phyloP scores from a whole-genome alignment of 2,113 vertebrate genomes.

The Leptobrachium ailaonicum region DNA sequence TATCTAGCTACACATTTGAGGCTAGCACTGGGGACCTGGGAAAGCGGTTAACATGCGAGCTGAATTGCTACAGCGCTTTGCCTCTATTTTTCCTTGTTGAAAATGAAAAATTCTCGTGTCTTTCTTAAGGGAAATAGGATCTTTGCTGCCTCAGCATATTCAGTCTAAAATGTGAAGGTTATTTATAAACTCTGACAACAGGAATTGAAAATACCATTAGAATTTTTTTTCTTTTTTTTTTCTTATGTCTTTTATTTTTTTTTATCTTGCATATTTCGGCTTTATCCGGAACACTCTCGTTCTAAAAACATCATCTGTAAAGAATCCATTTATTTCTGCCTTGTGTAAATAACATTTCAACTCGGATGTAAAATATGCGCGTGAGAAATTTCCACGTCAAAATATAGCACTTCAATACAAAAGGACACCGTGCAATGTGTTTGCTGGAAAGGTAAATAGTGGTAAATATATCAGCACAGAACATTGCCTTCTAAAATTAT shows the following conservation, averaged over 20 bases:
- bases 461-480: background rate
- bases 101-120: slow-evolving; percentile 42
- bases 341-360: slow-evolving; percentile 10
- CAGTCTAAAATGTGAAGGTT: slow-evolving; percentile 39
- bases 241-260: background rate
- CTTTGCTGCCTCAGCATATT: slow-evolving; percentile 41
- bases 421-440: background rate
- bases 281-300: slow-evolving; percentile 4
- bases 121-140: slow-evolving; percentile 22
- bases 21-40: background rate
- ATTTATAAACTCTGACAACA: slow-evolving; percentile 47
- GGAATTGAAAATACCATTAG: slow-evolving; percentile 36
- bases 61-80: background rate
- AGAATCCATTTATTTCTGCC: slow-evolving; percentile 29
- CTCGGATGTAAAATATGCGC: background rate
- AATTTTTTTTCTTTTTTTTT: slow-evolving; percentile 10
- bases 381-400: slow-evolving; percentile 2
- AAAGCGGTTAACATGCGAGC: background rate
- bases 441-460: background rate
- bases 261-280: background rate
- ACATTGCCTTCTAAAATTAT: slow-evolving; percentile 2
- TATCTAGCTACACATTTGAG: too few relatives aligned
- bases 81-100: background rate
- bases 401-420: slow-evolving; percentile 1
- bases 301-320: slow-evolving; percentile 12